Evolutionary conservation across 2,888 invertebrate species (phyloP).

Genomic region (Sturmia bella): DNA sequence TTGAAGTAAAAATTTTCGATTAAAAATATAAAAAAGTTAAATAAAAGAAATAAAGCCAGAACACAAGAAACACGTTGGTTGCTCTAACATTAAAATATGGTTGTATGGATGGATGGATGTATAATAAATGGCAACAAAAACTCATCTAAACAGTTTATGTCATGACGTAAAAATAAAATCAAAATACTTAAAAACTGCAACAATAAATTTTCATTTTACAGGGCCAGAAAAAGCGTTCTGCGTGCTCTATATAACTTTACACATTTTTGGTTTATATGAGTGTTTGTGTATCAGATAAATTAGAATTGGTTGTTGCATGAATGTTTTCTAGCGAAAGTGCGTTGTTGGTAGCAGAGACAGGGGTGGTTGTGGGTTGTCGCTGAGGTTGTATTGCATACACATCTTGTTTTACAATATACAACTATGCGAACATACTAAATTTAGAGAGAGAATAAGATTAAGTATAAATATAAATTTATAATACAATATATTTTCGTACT

Average conservation of each 20-base stretch:
- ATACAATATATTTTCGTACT: constrained; percentile 31
- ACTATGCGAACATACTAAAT: constrained; percentile 79
- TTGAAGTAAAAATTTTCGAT: constrained; percentile 68
- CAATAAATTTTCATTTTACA: constrained; percentile 74
- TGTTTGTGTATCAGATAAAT: constrained; percentile 15
- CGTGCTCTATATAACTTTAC: constrained; percentile 43
- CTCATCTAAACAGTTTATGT: constrained; percentile 81
- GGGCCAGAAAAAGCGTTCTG: constrained; percentile 15
- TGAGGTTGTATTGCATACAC: constrained; percentile 29
- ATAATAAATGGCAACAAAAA: constrained; percentile 73
- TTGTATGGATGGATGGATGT: constrained; percentile 6
- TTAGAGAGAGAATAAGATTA: constrained; percentile 73
- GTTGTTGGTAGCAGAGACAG: constrained; percentile 2
- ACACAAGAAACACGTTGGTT: constrained; percentile 48
- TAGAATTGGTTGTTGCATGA: constrained; percentile 50
- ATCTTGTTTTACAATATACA: constrained; percentile 77
- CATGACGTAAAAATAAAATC: constrained; percentile 79
- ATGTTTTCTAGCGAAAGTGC: constrained; percentile 37
- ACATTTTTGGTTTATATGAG: constrained; percentile 19
- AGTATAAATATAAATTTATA: constrained; percentile 59
- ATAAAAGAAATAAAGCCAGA: constrained; percentile 37
- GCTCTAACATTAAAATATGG: constrained; percentile 28
- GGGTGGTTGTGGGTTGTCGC: neutral
- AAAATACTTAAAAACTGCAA: constrained; percentile 79
- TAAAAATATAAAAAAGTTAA: constrained; percentile 63